Conservation (phyloP, 1,140 invertebrate species). For the Oryctes rhinoceros region DNA sequence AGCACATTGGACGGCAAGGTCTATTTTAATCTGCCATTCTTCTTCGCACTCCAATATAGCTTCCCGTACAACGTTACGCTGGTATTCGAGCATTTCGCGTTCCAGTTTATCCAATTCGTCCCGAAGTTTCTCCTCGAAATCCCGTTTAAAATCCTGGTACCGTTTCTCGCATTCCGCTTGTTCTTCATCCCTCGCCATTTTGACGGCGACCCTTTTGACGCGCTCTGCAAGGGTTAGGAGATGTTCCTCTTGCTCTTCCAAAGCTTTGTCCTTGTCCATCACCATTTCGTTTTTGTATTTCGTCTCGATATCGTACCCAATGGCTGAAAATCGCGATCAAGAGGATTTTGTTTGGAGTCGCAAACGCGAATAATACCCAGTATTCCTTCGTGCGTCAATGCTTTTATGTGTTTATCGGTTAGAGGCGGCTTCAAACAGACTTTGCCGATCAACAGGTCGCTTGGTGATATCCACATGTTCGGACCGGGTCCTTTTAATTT, state of each 20-base stretch:
- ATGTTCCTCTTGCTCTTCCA: slow-evolving; percentile 51
- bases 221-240: slow-evolving; percentile 53
- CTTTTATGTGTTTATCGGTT: slow-evolving; percentile 57
- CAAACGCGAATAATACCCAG: slow-evolving; percentile 52
- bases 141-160: slow-evolving; percentile 49
- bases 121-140: slow-evolving; percentile 54
- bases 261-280: slow-evolving; percentile 53
- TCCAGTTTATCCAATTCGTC: slow-evolving; percentile 49
- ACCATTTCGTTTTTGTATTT: slow-evolving; percentile 53
- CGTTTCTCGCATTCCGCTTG: slow-evolving; percentile 49
- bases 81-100: slow-evolving; percentile 36
- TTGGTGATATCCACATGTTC: slow-evolving; percentile 58
- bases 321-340: slow-evolving; percentile 50
- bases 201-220: slow-evolving; percentile 50
- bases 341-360: background rate
- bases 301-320: slow-evolving; percentile 55
- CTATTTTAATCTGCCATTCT: slow-evolving; percentile 54
- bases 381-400: slow-evolving; percentile 61
- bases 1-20: slow-evolving; percentile 54
- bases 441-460: slow-evolving; percentile 58
- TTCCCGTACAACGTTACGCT: slow-evolving; percentile 45
- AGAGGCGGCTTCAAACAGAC: slow-evolving; percentile 54
- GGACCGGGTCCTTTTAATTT: slow-evolving; percentile 53
- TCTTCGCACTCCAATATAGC: slow-evolving; percentile 50
- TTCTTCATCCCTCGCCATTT: slow-evolving; percentile 44